Evolutionary conservation across 2,888 invertebrate species (phyloP).

Genomic region (Caenorhabditis auriculariae): DNA sequence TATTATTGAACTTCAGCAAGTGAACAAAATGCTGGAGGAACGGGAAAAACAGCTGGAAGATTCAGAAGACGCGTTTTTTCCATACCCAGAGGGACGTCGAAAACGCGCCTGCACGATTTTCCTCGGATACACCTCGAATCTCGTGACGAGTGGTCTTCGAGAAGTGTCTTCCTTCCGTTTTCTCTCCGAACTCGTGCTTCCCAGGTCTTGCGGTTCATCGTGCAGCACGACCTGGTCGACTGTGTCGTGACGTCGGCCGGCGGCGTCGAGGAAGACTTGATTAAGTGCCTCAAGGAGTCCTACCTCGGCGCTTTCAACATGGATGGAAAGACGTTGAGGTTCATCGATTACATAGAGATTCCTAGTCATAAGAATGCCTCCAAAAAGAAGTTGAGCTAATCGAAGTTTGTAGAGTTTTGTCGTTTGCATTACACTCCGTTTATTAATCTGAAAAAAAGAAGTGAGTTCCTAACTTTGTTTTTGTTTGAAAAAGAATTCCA

Average conservation of each 20-base stretch:
- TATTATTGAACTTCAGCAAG: conserved; percentile 38
- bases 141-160: conserved; percentile 89
- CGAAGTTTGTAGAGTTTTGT: background rate
- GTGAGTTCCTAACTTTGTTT: no score
- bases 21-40: conserved; percentile 52
- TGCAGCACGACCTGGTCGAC: conserved; percentile 77
- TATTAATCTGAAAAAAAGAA: no score
- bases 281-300: conserved; percentile 94
- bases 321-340: conserved; percentile 69
- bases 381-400: background rate
- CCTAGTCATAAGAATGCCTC: background rate
- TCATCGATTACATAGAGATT: no score
- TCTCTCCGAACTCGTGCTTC: no score
- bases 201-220: conserved; percentile 35
- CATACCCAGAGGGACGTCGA: conserved; percentile 57
- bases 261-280: conserved; percentile 96
- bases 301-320: conserved; percentile 73
- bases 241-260: conserved; percentile 96
- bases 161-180: conserved; percentile 69
- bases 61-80: conserved; percentile 37
- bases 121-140: conserved; percentile 93
- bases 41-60: conserved; percentile 28
- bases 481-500: no score
- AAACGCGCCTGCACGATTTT: conserved; percentile 83
- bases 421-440: no score